phyloP scores from a whole-genome alignment of 2,888 invertebrate genomes.

The Patella depressa region DNA sequence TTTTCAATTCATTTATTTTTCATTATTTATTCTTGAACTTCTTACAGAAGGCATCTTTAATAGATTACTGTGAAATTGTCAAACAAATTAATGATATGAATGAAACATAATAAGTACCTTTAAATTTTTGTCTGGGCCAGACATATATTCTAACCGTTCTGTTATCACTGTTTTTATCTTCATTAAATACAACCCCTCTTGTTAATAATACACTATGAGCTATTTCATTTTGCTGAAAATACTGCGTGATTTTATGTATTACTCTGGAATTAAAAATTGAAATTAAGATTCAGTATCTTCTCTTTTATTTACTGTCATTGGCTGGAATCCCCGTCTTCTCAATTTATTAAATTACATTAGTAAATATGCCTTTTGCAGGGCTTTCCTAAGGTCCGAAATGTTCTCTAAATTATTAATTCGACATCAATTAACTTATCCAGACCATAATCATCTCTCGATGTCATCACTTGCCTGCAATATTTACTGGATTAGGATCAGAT shows the following conservation, averaged over 20 bases:
- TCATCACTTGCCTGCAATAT: no score
- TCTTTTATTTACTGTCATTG: background rate
- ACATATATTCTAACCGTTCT: constrained; percentile 62
- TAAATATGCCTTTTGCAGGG: background rate
- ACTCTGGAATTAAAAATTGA: constrained; percentile 58
- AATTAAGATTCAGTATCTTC: background rate
- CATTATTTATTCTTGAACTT: no score
- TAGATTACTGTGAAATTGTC: no score
- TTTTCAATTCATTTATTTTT: no score
- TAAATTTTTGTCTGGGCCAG: constrained; percentile 65
- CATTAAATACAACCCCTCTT: constrained; percentile 72
- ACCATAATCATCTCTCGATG: no score
- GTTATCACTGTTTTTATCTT: constrained; percentile 39
- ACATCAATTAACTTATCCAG: no score
- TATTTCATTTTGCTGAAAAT: constrained; percentile 77
- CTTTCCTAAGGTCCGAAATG: no score
- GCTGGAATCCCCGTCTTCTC: background rate
- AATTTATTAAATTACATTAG: background rate
- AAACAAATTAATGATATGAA: no score
- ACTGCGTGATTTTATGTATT: constrained; percentile 74
- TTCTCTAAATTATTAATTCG: no score
- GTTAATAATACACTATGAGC: constrained; percentile 85
- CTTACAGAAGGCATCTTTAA: no score
- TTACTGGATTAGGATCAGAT: no score
- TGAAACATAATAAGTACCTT: constrained; percentile 39